Evolutionary conservation across 2,888 invertebrate species (phyloP), one percentile per base, ranked within the genome.

Genomic region (Drosophila greeni): DNA sequence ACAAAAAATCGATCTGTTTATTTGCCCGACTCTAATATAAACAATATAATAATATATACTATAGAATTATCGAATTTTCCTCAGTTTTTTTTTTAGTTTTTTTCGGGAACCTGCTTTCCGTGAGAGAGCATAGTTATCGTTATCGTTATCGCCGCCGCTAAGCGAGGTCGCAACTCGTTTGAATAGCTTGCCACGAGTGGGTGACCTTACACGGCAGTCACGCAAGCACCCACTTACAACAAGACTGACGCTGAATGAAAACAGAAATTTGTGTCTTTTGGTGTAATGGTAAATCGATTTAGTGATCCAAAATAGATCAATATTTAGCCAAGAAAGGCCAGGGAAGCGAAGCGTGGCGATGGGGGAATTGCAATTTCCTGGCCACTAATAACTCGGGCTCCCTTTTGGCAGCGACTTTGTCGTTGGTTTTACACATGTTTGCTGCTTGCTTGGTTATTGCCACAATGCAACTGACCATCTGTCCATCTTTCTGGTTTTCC

Each of bases 291-390:
- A 37, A 65, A 73, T 73, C 59, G 62, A 75, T 71, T 67, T 42
- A 45, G 11, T 58, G 45, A 47, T 47, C 45, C 3, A 47, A 20
- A 20, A 73, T 76, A 69, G 70, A 80, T 82, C 79, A 79, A 66
- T 74, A 73, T 71, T 68, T 66, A 66, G 65, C 60, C 70, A 72
- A 67, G 55, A 62, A 54, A 29, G 20, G 37, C 49, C 37, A 53
- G 66, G 59, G 70, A 61, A 81, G 48, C 74, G 70, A 64, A 75
- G 70, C 75, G 72, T 20, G 60, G 70, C 66, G 64, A 56, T 74
- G 69, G 73, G 82, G 77, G 72, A 77, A 72, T 70, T 67, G 66
- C 68, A 78, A 78, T 78, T 81, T 81, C 72, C 78, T 74, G 59
- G 26, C 23, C 67, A 51, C 67, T 51, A 66, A 56, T 53, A 68